These are phyloP conservation scores for Trichoplusia ni DNA, from an alignment of 1,140 invertebrate genomes.

Conservation along the genomic window DNA sequence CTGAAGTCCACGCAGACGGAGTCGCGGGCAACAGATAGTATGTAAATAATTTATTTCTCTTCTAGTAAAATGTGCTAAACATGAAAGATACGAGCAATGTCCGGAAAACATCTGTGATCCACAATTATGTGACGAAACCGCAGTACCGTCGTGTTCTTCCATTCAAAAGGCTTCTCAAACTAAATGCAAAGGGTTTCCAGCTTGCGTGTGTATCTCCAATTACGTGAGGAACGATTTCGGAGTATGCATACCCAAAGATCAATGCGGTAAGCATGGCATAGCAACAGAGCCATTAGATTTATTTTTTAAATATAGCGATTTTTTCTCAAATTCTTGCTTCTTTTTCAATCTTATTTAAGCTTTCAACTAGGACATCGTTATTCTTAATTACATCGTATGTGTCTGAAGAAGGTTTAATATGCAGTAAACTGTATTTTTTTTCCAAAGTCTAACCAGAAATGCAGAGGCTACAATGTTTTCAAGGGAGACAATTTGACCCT, in stretches of 20 bases:
- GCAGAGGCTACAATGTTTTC: neutral
- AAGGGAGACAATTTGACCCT: slow-evolving; percentile 1
- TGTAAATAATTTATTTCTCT: no score
- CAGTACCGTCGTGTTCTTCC: neutral
- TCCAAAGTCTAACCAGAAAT: neutral
- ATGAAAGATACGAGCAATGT: slow-evolving; percentile 17
- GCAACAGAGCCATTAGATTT: neutral
- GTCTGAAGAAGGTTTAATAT: neutral
- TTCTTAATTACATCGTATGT: no score
- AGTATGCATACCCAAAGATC: slow-evolving; percentile 38
- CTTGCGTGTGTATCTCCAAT: slow-evolving; percentile 41
- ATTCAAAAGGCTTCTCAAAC: neutral
- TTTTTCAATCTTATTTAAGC: no score
- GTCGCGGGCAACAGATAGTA: no score
- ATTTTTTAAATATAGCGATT: neutral
- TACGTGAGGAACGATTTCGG: slow-evolving; percentile 41
- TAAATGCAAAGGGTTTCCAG: slow-evolving; percentile 26
- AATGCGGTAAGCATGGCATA: slow-evolving; percentile 41
- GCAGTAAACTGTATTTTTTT: no score
- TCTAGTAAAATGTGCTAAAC: neutral
- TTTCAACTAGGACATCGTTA: no score
- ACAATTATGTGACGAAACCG: slow-evolving; percentile 29
- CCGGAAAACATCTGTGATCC: slow-evolving; percentile 20
- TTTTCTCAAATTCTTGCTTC: no score
- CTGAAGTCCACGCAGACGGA: no score